A percentile compares a stretch with the other conserved stretches of the same genome.
Conservation (phyloP, 2,888 invertebrate species). For the Mantis religiosa region DNA sequence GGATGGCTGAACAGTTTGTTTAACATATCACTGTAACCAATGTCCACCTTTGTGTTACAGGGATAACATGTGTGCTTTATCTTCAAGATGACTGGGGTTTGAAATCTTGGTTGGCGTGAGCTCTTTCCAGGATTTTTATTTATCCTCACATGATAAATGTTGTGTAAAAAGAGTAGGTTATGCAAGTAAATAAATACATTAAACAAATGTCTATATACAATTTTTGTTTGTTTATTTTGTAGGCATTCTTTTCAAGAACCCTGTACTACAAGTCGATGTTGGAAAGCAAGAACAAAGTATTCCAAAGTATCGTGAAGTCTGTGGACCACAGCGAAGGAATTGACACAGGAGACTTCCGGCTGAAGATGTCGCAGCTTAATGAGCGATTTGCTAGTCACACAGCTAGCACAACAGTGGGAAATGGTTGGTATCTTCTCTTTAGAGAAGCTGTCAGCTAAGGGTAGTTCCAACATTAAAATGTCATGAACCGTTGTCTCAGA, state of each 20-base stretch:
- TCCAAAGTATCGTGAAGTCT: conserved; percentile 77
- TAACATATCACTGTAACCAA: too few relatives aligned
- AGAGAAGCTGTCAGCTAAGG: too few relatives aligned
- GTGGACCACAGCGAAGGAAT: conserved; percentile 71
- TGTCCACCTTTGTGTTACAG: too few relatives aligned
- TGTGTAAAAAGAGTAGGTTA: background rate
- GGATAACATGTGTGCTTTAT: too few relatives aligned
- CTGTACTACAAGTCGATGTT: conserved; percentile 90
- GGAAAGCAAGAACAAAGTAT: conserved; percentile 91
- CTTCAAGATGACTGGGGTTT: too few relatives aligned
- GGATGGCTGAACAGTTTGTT: too few relatives aligned
- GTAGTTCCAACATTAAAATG: too few relatives aligned
- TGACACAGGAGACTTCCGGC: conserved; percentile 61
- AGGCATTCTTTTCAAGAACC: conserved; percentile 77
- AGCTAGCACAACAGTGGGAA: conserved; percentile 72
- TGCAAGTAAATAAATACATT: background rate
- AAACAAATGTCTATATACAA: background rate
- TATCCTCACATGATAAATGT: too few relatives aligned
- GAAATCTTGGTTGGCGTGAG: too few relatives aligned
- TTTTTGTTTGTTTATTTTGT: conserved; percentile 29
- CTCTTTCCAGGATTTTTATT: too few relatives aligned
- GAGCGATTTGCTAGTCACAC: conserved; percentile 77
- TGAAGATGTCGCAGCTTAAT: conserved; percentile 74
- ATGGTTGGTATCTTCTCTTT: conserved; percentile 43
- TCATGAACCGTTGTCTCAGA: too few relatives aligned